These are phyloP conservation scores for Siphamia tubifer DNA, from an alignment of 2,113 vertebrate species.

Conservation along the genomic window DNA sequence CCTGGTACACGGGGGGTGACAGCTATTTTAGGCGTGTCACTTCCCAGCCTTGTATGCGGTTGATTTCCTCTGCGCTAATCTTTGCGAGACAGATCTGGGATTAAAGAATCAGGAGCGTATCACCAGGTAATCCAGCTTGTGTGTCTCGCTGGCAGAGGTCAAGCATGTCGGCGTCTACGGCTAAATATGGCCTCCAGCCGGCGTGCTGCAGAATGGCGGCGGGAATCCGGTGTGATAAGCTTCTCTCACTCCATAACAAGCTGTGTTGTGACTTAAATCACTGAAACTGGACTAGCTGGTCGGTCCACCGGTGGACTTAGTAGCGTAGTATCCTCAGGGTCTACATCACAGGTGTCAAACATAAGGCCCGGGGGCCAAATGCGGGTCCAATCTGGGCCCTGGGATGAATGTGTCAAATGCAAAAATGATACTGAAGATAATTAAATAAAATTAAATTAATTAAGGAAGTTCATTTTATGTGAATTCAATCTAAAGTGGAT, in stretches of 20 bases:
- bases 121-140: conserved; percentile 69
- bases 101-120: conserved; percentile 63
- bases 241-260: conserved; percentile 20
- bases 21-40: conserved; percentile 19
- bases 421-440: too few relatives aligned
- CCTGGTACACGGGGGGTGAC: too few relatives aligned
- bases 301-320: not conserved
- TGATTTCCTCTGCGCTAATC: conserved; percentile 60
- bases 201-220: conserved; percentile 3
- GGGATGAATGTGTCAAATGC: too few relatives aligned
- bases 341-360: too few relatives aligned
- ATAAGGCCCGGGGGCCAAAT: too few relatives aligned
- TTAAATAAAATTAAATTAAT: too few relatives aligned
- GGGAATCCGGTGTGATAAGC: conserved; percentile 51
- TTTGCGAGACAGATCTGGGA: conserved; percentile 65
- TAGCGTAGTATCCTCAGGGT: not conserved
- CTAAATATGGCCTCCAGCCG: conserved; percentile 59
- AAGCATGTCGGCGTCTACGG: conserved; percentile 51
- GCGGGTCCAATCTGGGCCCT: too few relatives aligned
- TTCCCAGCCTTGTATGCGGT: conserved; percentile 33
- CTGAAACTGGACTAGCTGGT: not conserved
- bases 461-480: too few relatives aligned
- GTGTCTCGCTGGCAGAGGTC: conserved; percentile 59
- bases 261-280: conserved; percentile 8
- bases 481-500: too few relatives aligned